Evolutionary conservation across 2,888 invertebrate species (phyloP).

Genomic region (Anagyrus pseudococci): DNA sequence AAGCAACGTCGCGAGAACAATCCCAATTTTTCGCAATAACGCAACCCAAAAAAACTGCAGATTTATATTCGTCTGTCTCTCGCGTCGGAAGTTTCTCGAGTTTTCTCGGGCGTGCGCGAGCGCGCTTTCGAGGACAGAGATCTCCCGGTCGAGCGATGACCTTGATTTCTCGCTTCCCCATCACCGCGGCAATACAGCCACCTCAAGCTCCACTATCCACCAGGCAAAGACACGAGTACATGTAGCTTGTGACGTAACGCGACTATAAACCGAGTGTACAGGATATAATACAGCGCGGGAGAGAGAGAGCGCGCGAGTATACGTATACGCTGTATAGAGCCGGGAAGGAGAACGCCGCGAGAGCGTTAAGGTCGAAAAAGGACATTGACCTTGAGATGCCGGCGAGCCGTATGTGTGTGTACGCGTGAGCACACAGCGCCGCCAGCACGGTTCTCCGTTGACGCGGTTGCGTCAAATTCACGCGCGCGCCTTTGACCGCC

Average conservation of each 20-base stretch:
- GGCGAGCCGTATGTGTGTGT: slow-evolving; percentile 5
- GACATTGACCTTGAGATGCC: slow-evolving; percentile 46
- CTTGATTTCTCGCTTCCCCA: slow-evolving; percentile 8
- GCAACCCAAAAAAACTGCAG: no score
- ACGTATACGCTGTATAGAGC: no score
- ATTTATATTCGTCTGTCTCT: no score
- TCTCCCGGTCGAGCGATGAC: not conserved
- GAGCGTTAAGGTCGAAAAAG: slow-evolving; percentile 48
- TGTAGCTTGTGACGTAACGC: no score
- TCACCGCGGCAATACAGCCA: not conserved
- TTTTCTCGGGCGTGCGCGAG: not conserved
- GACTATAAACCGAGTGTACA: no score
- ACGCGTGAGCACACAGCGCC: not conserved
- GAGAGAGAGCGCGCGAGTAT: slow-evolving; percentile 13
- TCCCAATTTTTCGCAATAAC: no score
- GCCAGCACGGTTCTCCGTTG: no score
- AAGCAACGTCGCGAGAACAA: no score
- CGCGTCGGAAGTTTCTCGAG: slow-evolving; percentile 9
- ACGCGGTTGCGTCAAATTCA: slow-evolving; percentile 14
- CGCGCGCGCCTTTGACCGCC: no score
- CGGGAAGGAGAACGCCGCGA: not conserved
- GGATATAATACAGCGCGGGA: no score
- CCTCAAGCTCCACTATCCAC: not conserved
- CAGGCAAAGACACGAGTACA: not conserved
- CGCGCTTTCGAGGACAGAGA: slow-evolving; percentile 8